phyloP scores from a whole-genome alignment of 2,888 invertebrate genomes.

The Calliphora vomitoria region DNA sequence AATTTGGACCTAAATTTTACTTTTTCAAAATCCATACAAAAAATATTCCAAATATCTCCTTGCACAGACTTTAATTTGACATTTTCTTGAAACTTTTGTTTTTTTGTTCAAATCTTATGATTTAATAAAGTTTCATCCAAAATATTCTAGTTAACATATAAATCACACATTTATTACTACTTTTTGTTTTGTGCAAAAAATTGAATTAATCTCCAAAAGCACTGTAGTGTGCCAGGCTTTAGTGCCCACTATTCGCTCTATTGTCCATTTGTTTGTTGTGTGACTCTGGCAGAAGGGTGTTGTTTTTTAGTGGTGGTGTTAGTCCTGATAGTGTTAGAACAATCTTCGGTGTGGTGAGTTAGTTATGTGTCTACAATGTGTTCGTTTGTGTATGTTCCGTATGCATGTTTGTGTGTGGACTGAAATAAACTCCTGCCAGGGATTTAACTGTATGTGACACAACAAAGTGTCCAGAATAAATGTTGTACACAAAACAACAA shows the following conservation, averaged over 20 bases:
- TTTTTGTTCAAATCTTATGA: too few relatives aligned
- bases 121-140: too few relatives aligned
- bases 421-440: constrained; percentile 32
- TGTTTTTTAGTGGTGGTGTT: constrained; percentile 5
- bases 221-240: background rate
- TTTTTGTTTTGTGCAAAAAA: too few relatives aligned
- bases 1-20: too few relatives aligned
- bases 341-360: constrained; percentile 32
- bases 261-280: background rate
- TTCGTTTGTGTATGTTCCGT: constrained; percentile 34
- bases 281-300: constrained; percentile 9
- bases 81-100: too few relatives aligned
- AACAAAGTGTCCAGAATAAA: constrained; percentile 57
- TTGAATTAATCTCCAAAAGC: background rate
- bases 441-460: constrained; percentile 49
- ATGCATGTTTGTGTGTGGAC: constrained; percentile 11
- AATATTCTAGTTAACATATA: too few relatives aligned
- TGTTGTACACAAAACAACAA: constrained; percentile 31
- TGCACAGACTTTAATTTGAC: too few relatives aligned
- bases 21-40: too few relatives aligned
- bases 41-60: too few relatives aligned
- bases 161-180: too few relatives aligned
- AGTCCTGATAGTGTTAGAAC: constrained; percentile 14
- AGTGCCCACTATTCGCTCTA: background rate
- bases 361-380: constrained; percentile 3